Base-by-base conservation (phyloP, 2,113 vertebrate genomes). In the Carassius carassius region DNA sequence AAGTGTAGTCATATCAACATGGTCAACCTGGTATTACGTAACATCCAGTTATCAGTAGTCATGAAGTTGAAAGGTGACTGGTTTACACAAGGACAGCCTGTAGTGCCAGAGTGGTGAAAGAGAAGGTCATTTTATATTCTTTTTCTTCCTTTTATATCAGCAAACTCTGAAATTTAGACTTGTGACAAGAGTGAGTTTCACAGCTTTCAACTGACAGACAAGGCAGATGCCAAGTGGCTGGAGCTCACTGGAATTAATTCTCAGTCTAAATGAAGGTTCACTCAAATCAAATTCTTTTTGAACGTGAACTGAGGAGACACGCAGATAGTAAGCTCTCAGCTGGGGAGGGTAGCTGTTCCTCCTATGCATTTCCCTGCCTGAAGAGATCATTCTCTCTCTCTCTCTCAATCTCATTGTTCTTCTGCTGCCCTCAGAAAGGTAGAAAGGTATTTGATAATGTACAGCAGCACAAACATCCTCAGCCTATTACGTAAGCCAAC, bases 261-360 rank as follows among this genome's bases (percentile, higher is more conserved):
- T 63, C 51, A 74, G 75, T 81, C 84, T n/a, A 80, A 85, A 89
- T 79, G 78, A 87, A 90, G 73, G 73, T 92, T 87, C 84, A 62
- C 87, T 92, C 91, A 91, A 92, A 92, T 90, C 91, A 9, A 65
- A 93, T 91, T 93, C 92, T 90, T 90, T 93, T 91, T 92, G 91
- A 92, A 91, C 74, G 86, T 84, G 84, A 92, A 88, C 85, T 32
- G 69, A 49, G 21, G 82, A 88, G 87, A 88, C 81, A 86, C 63
- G 11, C 69, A 72, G 82, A 72, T 76, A 86, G 78, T 75, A 67
- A 51, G 79, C 77, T 73, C 73, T 82, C 83, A 78, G 67, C 79
- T 82, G 62, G 29, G 63, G 17, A 56, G 49, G 77, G 47, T 60
- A 84, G 78, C 72, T 81, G 78, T 82, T 83, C 81, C 29, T 78